These are phyloP conservation scores for Gordius sp. DNA, from an alignment of 2,888 invertebrate genomes.

Conservation along the genomic window DNA sequence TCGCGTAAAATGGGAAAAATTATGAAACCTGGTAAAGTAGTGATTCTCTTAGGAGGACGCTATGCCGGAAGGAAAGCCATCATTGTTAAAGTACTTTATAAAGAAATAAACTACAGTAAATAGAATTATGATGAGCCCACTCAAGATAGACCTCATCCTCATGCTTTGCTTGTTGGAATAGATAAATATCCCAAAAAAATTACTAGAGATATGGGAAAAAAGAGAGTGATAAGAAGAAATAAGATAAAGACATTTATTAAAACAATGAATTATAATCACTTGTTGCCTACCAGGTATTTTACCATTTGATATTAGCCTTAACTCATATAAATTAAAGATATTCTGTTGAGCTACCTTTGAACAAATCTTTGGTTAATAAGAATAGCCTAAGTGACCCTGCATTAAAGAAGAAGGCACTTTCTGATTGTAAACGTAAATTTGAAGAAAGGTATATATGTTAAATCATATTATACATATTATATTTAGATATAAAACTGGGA, in stretches of 20 bases:
- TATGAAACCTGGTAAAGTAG: constrained; percentile 50
- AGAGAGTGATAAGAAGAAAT: constrained; percentile 73
- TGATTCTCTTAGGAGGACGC: constrained; percentile 87
- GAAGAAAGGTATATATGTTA: constrained; percentile 39
- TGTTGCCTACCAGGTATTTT: constrained; percentile 35
- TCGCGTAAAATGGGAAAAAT: constrained; percentile 13
- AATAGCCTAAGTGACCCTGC: constrained; percentile 83
- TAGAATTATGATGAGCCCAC: constrained; percentile 80
- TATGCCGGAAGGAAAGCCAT: constrained; percentile 94
- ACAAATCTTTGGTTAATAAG: constrained; percentile 49
- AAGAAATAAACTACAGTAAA: constrained; percentile 19
- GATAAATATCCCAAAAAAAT: constrained; percentile 85
- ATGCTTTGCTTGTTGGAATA: constrained; percentile 88
- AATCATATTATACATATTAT: constrained; percentile 13
- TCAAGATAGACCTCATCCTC: constrained; percentile 76
- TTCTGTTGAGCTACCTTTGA: constrained; percentile 67
- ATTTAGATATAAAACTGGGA: constrained; percentile 26
- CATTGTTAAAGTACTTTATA: constrained; percentile 43
- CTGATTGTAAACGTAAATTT: constrained; percentile 75
- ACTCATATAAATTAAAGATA: constrained; percentile 41
- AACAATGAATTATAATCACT: constrained; percentile 40
- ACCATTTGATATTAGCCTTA: neutral
- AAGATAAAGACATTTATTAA: constrained; percentile 94
- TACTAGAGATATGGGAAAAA: constrained; percentile 44
- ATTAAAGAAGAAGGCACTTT: constrained; percentile 74